Evolutionary conservation across 2,113 vertebrate species (phyloP).

Genomic region (Spea multiplicata): DNA sequence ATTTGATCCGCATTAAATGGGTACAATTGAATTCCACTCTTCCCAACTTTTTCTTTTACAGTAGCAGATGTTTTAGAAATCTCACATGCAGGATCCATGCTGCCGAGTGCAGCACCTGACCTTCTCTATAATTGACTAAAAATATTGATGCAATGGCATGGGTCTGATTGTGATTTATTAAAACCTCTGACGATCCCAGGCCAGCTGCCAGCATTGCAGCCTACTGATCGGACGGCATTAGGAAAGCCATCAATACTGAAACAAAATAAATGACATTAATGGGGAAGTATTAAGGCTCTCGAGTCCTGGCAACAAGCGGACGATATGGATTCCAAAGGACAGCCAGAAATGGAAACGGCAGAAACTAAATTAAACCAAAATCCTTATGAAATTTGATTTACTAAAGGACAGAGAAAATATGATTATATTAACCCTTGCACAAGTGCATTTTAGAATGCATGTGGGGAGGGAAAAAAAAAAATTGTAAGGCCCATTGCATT

Average conservation of each 20-base stretch:
- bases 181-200: slow-evolving; percentile 91
- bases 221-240: slow-evolving; percentile 95
- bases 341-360: slow-evolving; percentile 65
- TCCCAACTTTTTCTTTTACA: slow-evolving; percentile 74
- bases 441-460: no score
- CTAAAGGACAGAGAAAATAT: slow-evolving; percentile 37
- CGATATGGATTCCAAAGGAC: slow-evolving; percentile 74
- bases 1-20: slow-evolving; percentile 83
- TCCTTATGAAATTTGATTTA: slow-evolving; percentile 60
- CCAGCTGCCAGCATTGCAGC: slow-evolving; percentile 91
- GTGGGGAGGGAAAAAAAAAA: no score
- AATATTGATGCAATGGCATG: slow-evolving; percentile 99
- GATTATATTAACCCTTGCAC: slow-evolving; percentile 19
- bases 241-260: slow-evolving; percentile 97
- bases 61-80: slow-evolving; percentile 91
- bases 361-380: slow-evolving; percentile 62
- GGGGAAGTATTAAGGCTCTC: slow-evolving; percentile 81
- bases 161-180: slow-evolving; percentile 99
- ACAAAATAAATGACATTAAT: slow-evolving; percentile 93
- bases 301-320: slow-evolving; percentile 83
- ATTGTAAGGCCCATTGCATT: no score
- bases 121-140: slow-evolving; percentile 99
- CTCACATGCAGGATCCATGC: slow-evolving; percentile 80
- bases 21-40: slow-evolving; percentile 76
- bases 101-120: slow-evolving; percentile 90